Percentiles rank a stretch among this genome's conserved stretches.
These are phyloP conservation scores for Drosophila tropicalis DNA, from an alignment of 1,140 invertebrate species.

Conservation along the genomic window DNA sequence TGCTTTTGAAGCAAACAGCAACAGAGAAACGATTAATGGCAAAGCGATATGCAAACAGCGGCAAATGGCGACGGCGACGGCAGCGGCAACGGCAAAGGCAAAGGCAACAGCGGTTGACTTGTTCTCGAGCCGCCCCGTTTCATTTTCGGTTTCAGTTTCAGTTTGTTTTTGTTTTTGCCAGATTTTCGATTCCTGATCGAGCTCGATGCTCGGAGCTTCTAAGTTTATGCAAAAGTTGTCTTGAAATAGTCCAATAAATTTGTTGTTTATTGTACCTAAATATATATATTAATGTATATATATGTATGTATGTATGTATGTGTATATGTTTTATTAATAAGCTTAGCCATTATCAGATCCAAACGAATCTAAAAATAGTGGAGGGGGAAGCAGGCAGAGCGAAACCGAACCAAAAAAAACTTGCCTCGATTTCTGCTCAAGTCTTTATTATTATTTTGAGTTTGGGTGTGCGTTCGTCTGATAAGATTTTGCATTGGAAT, in stretches of 20 bases:
- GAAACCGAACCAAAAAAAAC: neutral
- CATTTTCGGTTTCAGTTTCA: neutral
- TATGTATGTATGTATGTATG: conserved; percentile 24
- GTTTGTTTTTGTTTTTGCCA: neutral
- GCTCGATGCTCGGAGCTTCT: neutral
- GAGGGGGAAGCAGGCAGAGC: neutral
- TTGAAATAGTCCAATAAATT: conserved; percentile 8
- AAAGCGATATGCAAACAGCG: conserved; percentile 56
- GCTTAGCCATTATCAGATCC: conserved; percentile 46
- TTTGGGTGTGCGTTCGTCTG: conserved; percentile 48
- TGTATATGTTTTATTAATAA: conserved; percentile 55
- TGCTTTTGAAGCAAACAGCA: conserved; percentile 44
- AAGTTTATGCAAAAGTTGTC: conserved; percentile 17
- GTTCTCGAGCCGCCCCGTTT: conserved; percentile 9
- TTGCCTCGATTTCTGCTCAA: conserved; percentile 4
- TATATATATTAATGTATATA: too few relatives aligned
- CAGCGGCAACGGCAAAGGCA: neutral
- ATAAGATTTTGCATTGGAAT: conserved; percentile 52
- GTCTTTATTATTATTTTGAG: conserved; percentile 7
- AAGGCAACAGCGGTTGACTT: neutral
- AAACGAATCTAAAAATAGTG: conserved; percentile 49
- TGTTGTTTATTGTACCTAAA: conserved; percentile 11
- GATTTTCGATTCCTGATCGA: neutral
- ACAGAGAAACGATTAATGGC: conserved; percentile 50
- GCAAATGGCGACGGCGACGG: conserved; percentile 30